These are phyloP conservation scores for Gnathonemus echidnorhynchus DNA, from an alignment of 2,113 vertebrate genomes.

Conservation along the genomic window DNA sequence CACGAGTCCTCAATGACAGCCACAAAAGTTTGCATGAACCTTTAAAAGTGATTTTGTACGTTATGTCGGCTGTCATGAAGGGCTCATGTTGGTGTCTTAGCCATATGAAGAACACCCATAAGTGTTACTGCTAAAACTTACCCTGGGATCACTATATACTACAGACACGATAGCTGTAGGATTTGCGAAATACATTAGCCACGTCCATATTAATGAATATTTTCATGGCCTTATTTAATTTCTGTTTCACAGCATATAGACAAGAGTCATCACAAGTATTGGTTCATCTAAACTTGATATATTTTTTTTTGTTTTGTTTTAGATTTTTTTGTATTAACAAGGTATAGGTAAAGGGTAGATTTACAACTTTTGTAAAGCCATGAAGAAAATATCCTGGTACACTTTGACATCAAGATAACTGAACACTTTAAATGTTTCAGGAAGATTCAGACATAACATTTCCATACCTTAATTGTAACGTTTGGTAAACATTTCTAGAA, in stretches of 20 bases:
- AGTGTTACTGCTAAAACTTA: not conserved
- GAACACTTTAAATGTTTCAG: not conserved
- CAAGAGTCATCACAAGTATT: not conserved
- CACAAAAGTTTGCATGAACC: not conserved
- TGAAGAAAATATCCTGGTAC: not conserved
- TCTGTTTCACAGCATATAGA: not conserved
- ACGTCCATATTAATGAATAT: not conserved
- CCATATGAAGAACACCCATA: not conserved
- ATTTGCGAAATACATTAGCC: not conserved
- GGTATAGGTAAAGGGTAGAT: not conserved
- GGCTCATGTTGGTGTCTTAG: not conserved
- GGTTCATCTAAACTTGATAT: not conserved
- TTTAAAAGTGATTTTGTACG: not conserved
- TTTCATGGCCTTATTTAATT: not conserved
- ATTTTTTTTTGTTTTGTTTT: not conserved
- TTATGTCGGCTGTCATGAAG: not conserved
- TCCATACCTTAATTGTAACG: not conserved
- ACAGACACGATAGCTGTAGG: not conserved
- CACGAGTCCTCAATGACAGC: not conserved
- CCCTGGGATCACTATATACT: not conserved
- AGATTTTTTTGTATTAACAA: not conserved
- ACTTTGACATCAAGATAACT: not conserved
- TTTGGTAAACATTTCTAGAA: not conserved
- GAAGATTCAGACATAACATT: not conserved
- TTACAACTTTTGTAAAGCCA: not conserved